phyloP scores from a whole-genome alignment of 2,113 vertebrate species.

The Gymnarchus niloticus region DNA sequence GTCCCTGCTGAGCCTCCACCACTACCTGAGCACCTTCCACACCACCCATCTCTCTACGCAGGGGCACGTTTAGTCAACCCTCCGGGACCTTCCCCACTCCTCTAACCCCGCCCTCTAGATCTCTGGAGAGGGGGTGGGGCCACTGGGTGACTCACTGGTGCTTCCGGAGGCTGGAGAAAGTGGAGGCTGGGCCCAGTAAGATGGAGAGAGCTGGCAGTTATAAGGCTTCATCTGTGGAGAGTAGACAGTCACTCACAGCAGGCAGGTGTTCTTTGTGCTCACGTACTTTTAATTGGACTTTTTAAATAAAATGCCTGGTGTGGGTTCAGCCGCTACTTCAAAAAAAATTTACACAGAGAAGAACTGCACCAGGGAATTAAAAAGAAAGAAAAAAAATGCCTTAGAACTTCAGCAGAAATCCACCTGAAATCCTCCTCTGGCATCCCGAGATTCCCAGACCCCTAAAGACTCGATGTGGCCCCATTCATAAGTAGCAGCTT shows the following conservation, averaged over 20 bases:
- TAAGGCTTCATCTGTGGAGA: no score
- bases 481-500: background rate
- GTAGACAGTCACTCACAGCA: background rate
- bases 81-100: background rate
- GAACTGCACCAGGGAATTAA: background rate
- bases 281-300: conserved; percentile 15
- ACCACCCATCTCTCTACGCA: background rate
- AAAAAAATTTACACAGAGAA: background rate
- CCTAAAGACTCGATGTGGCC: background rate
- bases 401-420: background rate
- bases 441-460: no score
- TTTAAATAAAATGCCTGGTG: background rate
- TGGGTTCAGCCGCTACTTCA: background rate
- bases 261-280: background rate
- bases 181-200: no score
- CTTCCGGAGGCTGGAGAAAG: no score
- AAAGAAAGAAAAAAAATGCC: background rate
- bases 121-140: background rate
- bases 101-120: background rate
- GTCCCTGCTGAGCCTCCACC: no score
- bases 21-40: no score
- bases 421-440: background rate
- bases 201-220: no score
- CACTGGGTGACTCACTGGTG: no score
- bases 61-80: background rate